phyloP scores from a whole-genome alignment of 2,888 invertebrate genomes.

The Stenodema calcarata region DNA sequence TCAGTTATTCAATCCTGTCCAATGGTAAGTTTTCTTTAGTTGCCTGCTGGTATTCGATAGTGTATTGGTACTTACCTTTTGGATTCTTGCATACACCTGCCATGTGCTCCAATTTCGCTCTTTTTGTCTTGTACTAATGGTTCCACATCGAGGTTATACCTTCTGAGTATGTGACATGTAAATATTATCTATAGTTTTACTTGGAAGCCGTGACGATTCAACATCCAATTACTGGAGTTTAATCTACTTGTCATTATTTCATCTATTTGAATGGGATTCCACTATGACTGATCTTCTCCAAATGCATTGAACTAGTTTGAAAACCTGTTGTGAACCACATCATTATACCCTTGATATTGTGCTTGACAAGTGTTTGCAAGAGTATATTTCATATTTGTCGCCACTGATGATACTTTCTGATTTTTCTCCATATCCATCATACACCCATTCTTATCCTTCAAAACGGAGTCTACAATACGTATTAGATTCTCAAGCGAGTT shows the following conservation, averaged over 20 bases:
- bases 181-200: not conserved
- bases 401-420: not conserved
- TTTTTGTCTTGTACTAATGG: not conserved
- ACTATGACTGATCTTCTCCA: not conserved
- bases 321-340: not conserved
- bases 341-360: not conserved
- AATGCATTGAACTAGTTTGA: not conserved
- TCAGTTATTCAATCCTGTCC: not conserved
- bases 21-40: not conserved
- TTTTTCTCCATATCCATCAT: slow-evolving; percentile 2
- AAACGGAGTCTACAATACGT: not conserved
- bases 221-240: not conserved
- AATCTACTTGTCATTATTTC: not conserved
- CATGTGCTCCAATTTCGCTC: not conserved
- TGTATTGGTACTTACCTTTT: not conserved
- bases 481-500: not conserved
- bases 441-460: not conserved
- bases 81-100: not conserved
- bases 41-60: not conserved
- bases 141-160: not conserved
- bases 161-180: not conserved
- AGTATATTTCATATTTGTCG: not conserved
- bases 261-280: not conserved
- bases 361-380: slow-evolving; percentile 2
- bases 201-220: not conserved